These are phyloP conservation scores for Stegophylla sp. DNA, from an alignment of 2,888 invertebrate species.

Conservation along the genomic window DNA sequence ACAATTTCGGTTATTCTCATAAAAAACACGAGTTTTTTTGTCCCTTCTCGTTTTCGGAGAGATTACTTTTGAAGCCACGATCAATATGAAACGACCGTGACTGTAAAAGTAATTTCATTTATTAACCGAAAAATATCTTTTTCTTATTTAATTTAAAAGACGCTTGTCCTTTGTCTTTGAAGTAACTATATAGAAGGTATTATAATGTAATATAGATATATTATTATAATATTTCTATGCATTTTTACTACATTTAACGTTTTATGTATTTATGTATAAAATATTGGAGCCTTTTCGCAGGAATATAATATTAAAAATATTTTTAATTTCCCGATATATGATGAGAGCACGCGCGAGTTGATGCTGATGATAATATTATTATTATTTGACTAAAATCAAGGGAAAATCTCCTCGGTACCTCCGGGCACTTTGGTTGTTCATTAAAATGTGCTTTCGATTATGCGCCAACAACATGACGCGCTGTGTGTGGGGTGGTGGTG, in stretches of 20 bases:
- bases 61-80: constrained; percentile 21
- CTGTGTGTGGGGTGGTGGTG: constrained; percentile 1
- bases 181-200: neutral
- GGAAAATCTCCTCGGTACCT: constrained; percentile 41
- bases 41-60: neutral
- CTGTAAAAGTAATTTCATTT: constrained; percentile 4
- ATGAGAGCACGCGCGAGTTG: neutral
- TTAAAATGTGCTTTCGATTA: constrained; percentile 58
- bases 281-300: no score
- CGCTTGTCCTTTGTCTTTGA: neutral
- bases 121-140: constrained; percentile 13
- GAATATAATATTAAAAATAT: neutral
- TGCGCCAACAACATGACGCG: constrained; percentile 45
- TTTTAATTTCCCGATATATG: neutral
- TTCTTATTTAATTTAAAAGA: neutral
- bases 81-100: neutral
- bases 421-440: constrained; percentile 37
- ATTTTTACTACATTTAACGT: no score
- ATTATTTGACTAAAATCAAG: constrained; percentile 30
- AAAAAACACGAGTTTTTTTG: neutral
- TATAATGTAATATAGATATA: neutral
- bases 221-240: no score
- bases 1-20: constrained; percentile 3
- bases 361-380: neutral
- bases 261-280: no score